Conservation (phyloP, 2,888 invertebrate species). For the Phlogophora meticulosa region DNA sequence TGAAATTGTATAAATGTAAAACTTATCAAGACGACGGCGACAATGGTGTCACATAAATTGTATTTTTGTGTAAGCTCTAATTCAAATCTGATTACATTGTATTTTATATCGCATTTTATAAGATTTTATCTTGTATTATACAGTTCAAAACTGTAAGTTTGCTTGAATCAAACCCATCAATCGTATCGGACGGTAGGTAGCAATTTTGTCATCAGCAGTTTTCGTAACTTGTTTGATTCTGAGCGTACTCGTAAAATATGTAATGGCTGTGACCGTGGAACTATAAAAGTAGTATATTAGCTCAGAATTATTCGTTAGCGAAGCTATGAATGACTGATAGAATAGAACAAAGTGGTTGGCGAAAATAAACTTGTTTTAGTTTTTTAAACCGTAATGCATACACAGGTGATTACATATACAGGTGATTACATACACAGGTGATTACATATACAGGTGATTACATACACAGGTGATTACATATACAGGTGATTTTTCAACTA, state of each 20-base stretch:
- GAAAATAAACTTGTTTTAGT: not conserved
- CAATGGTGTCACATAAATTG: slow-evolving; percentile 2
- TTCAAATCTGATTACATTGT: not conserved
- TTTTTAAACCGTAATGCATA: not conserved
- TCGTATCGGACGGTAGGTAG: not conserved
- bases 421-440: too few relatives aligned
- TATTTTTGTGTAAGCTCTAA: slow-evolving; percentile 43
- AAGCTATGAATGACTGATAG: not conserved
- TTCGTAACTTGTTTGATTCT: slow-evolving; percentile 19
- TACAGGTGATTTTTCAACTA: too few relatives aligned
- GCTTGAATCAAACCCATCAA: not conserved
- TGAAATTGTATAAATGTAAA: slow-evolving; percentile 69
- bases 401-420: too few relatives aligned
- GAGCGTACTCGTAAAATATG: slow-evolving; percentile 33
- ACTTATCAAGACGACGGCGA: slow-evolving; percentile 52
- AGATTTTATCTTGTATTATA: not conserved
- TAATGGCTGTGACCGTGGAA: slow-evolving; percentile 31
- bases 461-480: too few relatives aligned
- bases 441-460: too few relatives aligned
- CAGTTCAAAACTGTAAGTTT: not conserved
- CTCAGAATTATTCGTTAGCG: slow-evolving; percentile 21
- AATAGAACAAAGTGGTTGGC: not conserved
- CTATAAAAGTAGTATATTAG: slow-evolving; percentile 36
- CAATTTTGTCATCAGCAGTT: not conserved
- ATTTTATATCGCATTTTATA: not conserved